A percentile compares a stretch with the other conserved stretches of the same genome.
Conservation (phyloP, 2,888 invertebrate genomes). For the Ganaspis brasiliensis region DNA sequence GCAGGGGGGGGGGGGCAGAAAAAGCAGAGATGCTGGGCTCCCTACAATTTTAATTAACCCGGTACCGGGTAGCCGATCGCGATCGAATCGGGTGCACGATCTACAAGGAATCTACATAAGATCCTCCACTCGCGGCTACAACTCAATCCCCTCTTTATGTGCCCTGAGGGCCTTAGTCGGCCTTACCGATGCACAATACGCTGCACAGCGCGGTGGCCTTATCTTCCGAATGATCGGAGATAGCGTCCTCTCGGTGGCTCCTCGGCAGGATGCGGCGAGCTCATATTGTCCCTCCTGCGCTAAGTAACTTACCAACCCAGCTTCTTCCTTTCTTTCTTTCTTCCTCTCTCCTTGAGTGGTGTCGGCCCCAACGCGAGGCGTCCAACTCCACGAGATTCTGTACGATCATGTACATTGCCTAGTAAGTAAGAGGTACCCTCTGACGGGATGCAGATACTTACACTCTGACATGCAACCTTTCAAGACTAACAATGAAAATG, state of each 20-base stretch:
- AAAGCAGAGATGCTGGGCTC: conserved; percentile 54
- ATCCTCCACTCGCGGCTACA: conserved; percentile 81
- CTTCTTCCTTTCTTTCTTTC: conserved; percentile 11
- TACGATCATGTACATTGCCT: conserved; percentile 25
- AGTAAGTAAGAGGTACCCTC: background rate
- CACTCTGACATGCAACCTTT: conserved; percentile 28
- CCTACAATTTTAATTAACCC: conserved; percentile 81
- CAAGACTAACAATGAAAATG: background rate
- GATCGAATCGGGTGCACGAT: conserved; percentile 81
- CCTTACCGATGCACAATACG: conserved; percentile 65
- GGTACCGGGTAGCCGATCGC: conserved; percentile 80
- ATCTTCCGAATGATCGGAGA: conserved; percentile 78
- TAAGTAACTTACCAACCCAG: conserved; percentile 49
- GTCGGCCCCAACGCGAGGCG: conserved; percentile 14
- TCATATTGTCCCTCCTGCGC: conserved; percentile 75
- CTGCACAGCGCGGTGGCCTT: conserved; percentile 66
- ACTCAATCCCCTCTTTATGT: conserved; percentile 79
- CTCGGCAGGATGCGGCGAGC: conserved; percentile 62
- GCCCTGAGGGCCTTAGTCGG: conserved; percentile 66
- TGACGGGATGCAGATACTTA: background rate
- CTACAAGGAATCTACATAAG: conserved; percentile 81
- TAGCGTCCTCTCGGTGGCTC: conserved; percentile 71
- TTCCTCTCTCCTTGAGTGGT: background rate
- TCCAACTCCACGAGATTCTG: conserved; percentile 18
- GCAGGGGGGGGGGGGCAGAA: conserved; percentile 54